Conservation (phyloP, 2,113 vertebrate species). For the Pyxicephalus adspersus region DNA sequence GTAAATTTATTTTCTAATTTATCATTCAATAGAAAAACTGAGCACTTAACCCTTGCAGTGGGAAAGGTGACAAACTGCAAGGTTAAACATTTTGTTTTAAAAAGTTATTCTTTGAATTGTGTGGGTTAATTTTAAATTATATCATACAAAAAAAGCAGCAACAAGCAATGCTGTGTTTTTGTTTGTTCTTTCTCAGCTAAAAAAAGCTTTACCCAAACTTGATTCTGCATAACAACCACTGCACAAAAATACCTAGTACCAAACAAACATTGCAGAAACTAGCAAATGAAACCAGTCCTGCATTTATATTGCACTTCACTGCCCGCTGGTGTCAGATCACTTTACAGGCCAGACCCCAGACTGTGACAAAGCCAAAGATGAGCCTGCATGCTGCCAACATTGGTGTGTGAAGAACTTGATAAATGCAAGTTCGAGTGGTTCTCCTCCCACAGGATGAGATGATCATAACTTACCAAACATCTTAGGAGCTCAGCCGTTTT, state of each 20-base stretch:
- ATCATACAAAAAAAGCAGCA: too few relatives aligned
- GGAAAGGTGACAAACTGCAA: too few relatives aligned
- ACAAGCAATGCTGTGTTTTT: too few relatives aligned
- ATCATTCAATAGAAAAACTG: too few relatives aligned
- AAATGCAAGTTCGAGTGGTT: constrained; percentile 67
- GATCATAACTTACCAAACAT: constrained; percentile 63
- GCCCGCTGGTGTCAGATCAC: constrained; percentile 62
- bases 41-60: too few relatives aligned
- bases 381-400: constrained; percentile 53
- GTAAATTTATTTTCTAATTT: too few relatives aligned
- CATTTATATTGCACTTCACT: constrained; percentile 58
- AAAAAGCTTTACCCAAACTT: neutral
- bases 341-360: constrained; percentile 68
- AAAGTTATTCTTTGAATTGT: too few relatives aligned
- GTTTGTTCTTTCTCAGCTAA: too few relatives aligned
- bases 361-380: constrained; percentile 70
- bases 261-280: neutral
- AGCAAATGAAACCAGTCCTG: neutral
- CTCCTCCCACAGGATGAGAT: constrained; percentile 64
- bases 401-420: constrained; percentile 64
- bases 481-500: constrained; percentile 59
- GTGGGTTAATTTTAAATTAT: too few relatives aligned
- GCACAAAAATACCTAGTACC: neutral
- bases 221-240: too few relatives aligned
- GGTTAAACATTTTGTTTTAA: too few relatives aligned